These are phyloP conservation scores for Notoglanidium macrostoma DNA, from an alignment of 2,797 vertebrate genomes.

Conservation along the genomic window DNA sequence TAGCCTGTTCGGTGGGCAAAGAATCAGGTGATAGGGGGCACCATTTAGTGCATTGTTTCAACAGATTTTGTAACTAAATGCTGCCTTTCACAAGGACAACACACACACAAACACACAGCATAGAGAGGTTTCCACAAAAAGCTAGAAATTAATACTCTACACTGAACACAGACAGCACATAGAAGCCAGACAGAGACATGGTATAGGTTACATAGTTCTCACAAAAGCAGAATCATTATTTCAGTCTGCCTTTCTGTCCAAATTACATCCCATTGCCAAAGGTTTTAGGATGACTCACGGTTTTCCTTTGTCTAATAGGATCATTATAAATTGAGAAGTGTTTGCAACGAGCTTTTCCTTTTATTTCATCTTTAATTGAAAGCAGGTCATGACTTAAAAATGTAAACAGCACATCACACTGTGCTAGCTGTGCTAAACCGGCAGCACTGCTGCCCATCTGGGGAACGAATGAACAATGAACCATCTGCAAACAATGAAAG, in stretches of 20 bases:
- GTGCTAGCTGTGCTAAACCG: background rate
- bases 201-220: conserved; percentile 8
- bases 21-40: conserved; percentile 3
- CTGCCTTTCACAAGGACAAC: conserved; percentile 23
- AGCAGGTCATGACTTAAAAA: conserved; percentile 1
- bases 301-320: background rate
- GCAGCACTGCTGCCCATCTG: background rate
- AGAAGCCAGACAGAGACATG: conserved; percentile 45
- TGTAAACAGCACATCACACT: background rate
- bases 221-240: conserved; percentile 10
- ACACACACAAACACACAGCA: conserved; percentile 29
- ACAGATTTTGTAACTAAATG: background rate
- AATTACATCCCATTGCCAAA: background rate
- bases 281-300: background rate
- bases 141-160: conserved; percentile 42
- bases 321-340: background rate
- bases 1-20: conserved; percentile 68
- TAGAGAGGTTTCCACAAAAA: conserved; percentile 36
- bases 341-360: conserved; percentile 14
- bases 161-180: conserved; percentile 45
- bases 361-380: conserved; percentile 22
- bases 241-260: background rate
- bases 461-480: background rate
- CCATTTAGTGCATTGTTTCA: conserved; percentile 52
- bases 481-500: conserved; percentile 17